Evolutionary conservation across 2,888 invertebrate genomes (phyloP).

Genomic region (Lithodes maja): DNA sequence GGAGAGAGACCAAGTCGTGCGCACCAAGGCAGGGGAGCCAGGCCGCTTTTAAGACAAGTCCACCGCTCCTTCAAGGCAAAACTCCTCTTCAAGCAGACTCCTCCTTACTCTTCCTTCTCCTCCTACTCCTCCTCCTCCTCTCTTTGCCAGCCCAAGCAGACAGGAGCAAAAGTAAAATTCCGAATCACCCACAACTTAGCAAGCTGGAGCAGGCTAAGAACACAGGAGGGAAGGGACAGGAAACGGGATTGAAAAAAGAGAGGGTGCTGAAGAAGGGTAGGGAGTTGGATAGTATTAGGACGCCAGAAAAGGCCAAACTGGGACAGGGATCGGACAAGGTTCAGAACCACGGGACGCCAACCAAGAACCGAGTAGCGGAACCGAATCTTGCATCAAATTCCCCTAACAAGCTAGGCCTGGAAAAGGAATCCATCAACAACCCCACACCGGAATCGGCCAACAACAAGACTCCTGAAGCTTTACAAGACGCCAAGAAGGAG

Average conservation of each 20-base stretch:
- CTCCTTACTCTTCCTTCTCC: background rate
- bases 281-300: background rate
- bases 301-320: background rate
- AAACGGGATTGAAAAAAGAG: background rate
- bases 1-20: constrained; percentile 2
- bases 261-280: background rate
- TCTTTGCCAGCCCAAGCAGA: constrained; percentile 2
- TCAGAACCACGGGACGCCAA: background rate
- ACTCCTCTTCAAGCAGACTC: background rate
- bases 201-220: constrained; percentile 6
- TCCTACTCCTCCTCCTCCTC: constrained; percentile 9
- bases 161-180: background rate
- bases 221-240: background rate
- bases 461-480: background rate
- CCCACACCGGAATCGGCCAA: no score
- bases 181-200: background rate
- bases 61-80: background rate
- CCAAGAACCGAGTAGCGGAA: background rate
- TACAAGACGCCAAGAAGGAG: background rate
- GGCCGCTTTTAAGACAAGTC: background rate
- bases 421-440: background rate
- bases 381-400: background rate
- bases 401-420: background rate
- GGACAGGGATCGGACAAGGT: background rate
- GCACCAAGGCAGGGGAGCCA: constrained; percentile 2